These are phyloP conservation scores for Orius insidiosus DNA, from an alignment of 1,140 invertebrate species.

Conservation along the genomic window DNA sequence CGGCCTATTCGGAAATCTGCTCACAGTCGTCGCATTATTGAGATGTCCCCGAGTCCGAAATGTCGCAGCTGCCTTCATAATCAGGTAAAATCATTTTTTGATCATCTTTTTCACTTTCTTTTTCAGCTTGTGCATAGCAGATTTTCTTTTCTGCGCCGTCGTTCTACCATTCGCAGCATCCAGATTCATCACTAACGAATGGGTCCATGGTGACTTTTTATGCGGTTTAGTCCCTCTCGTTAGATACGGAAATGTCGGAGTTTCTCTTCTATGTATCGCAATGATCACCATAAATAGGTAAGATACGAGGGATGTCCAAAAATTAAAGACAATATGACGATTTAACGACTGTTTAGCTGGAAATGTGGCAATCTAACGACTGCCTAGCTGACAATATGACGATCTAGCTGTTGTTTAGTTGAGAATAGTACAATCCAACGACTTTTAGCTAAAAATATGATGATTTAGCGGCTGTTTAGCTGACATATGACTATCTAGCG, in stretches of 20 bases:
- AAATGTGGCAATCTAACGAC: too few species aligned
- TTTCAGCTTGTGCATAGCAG: slow-evolving; percentile 66
- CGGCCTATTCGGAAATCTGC: slow-evolving; percentile 61
- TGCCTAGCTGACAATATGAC: too few species aligned
- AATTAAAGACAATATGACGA: too few species aligned
- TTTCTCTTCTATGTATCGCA: slow-evolving; percentile 68
- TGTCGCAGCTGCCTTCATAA: slow-evolving; percentile 74
- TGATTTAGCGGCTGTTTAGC: too few species aligned
- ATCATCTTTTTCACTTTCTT: slow-evolving; percentile 15
- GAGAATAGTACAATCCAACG: too few species aligned
- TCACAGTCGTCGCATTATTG: slow-evolving; percentile 65
- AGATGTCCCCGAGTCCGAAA: slow-evolving; percentile 70
- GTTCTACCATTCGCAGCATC: slow-evolving; percentile 70
- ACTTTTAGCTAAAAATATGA: too few species aligned
- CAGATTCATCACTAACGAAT: slow-evolving; percentile 55
- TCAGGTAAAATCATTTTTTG: slow-evolving; percentile 43
- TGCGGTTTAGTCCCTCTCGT: slow-evolving; percentile 64
- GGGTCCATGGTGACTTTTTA: slow-evolving; percentile 51
- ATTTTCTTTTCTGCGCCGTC: slow-evolving; percentile 65
- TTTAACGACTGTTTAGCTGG: too few species aligned
- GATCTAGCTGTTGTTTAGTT: too few species aligned
- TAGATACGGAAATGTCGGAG: slow-evolving; percentile 70
- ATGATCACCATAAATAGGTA: slow-evolving; percentile 76
- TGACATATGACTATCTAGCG: too few species aligned
- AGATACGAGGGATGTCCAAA: slow-evolving; percentile 10